phyloP scores from a whole-genome alignment of 2,113 vertebrate species.

The Oryzias celebensis region DNA sequence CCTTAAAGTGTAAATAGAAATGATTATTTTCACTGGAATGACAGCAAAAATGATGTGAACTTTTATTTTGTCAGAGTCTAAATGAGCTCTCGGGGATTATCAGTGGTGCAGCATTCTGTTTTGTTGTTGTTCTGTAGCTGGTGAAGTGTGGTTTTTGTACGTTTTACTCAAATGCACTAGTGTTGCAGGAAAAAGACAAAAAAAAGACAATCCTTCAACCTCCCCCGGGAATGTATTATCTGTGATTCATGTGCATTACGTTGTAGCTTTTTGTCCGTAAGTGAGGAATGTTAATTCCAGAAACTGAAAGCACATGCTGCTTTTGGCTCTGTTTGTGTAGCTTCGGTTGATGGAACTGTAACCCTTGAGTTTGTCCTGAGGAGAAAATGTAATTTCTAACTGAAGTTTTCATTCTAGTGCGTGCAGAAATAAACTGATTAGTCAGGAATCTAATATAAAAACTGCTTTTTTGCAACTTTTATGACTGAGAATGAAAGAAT shows the following conservation, averaged over 20 bases:
- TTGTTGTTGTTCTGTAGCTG: constrained; percentile 18
- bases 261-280: too few relatives aligned
- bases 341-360: too few relatives aligned
- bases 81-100: constrained; percentile 32
- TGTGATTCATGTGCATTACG: too few relatives aligned
- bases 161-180: constrained; percentile 4
- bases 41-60: background rate
- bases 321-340: too few relatives aligned
- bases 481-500: background rate
- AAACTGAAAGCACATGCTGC: too few relatives aligned
- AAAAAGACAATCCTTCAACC: too few relatives aligned
- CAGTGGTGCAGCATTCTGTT: constrained; percentile 38
- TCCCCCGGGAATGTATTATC: too few relatives aligned
- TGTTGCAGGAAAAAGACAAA: background rate
- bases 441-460: constrained; percentile 8
- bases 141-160: constrained; percentile 16
- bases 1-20: too few relatives aligned
- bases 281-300: too few relatives aligned
- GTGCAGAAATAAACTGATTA: constrained; percentile 7
- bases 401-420: constrained; percentile 14
- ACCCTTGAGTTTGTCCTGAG: background rate
- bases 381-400: constrained; percentile 1
- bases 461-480: background rate
- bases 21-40: background rate
- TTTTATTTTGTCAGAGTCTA: constrained; percentile 8